Base-by-base conservation (phyloP, 2,888 invertebrate genomes). In the Esperia sulphurella region DNA sequence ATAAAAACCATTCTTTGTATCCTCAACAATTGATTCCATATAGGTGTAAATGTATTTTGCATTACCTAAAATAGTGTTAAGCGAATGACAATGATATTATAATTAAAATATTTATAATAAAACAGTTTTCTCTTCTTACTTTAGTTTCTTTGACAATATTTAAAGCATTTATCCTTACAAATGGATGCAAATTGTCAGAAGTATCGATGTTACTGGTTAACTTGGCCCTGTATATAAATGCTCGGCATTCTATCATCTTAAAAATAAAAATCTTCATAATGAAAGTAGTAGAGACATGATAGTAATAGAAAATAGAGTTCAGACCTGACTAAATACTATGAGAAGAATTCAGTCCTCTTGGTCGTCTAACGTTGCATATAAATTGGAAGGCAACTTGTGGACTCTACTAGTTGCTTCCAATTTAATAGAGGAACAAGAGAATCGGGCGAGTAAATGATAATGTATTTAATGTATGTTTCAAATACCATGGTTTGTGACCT, bases 141-240 rank as follows among this genome's bases (percentile, higher is more conserved):
- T 67, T 64, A 0, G 82, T 78, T 48, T 85, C 81, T 46, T 57
- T 71, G 0, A 71, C 61, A 0, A 63, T 45, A 48, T 71, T 83
- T 38, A 83, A 54, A 1, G 65, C 61, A 50, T 79, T 73, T 1
- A 79, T 53, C 52, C 83, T 73, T 1, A 83, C 71, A 54, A 75
- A 82, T 0, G 92, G 83, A 69, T 93, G 91, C 30, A 90, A 83
- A 14, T 91, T 70, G 0, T 90, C 91, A 6, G 80, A 80, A 14
- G 73, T 74, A 49, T 93, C 92, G 0, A 45, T n/a, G 2, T 39
- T 46, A 14, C 86, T 89, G 13, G 83, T 86, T 37, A 95, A 79
- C 70, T 93, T 93, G 1, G 93, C 95, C 80, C 93, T 92, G 68
- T 93, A 93, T 55, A 95, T 85, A 62, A 93, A 93, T 0, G 91